phyloP scores from a whole-genome alignment of 2,113 vertebrate genomes.

The Cisticola juncidis region DNA sequence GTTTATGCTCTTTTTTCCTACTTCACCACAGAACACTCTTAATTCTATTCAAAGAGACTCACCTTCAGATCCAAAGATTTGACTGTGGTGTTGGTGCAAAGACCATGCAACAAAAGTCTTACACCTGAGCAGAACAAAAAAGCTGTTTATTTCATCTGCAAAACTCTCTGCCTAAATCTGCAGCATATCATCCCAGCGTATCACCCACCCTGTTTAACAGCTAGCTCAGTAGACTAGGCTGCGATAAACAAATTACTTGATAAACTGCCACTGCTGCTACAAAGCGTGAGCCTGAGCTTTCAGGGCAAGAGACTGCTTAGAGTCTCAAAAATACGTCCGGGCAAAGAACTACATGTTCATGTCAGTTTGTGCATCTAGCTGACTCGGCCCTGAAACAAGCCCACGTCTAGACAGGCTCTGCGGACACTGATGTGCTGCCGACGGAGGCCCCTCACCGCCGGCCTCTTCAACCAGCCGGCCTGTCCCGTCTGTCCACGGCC shows the following conservation, averaged over 20 bases:
- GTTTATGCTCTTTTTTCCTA: neutral
- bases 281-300: accelerated
- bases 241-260: accelerated
- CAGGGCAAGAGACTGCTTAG: neutral
- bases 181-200: neutral
- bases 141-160: accelerated
- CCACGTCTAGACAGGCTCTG: accelerated
- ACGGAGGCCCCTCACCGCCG: no score
- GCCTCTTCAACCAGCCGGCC: neutral
- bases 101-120: slow-evolving; percentile 81
- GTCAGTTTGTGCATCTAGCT: accelerated
- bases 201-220: neutral
- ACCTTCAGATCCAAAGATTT: slow-evolving; percentile 91
- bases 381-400: accelerated
- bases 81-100: slow-evolving; percentile 83
- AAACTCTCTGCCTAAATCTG: no score
- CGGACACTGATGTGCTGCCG: neutral
- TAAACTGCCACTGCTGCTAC: neutral
- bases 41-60: neutral
- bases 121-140: slow-evolving; percentile 72
- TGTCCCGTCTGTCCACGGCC: neutral
- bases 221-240: accelerated
- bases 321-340: neutral
- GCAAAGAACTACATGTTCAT: accelerated
- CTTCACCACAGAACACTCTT: neutral